A percentile compares a stretch with the other conserved stretches of the same genome.
Conservation (phyloP, 2,113 vertebrate species). For the Illadopsis cleaveri region DNA sequence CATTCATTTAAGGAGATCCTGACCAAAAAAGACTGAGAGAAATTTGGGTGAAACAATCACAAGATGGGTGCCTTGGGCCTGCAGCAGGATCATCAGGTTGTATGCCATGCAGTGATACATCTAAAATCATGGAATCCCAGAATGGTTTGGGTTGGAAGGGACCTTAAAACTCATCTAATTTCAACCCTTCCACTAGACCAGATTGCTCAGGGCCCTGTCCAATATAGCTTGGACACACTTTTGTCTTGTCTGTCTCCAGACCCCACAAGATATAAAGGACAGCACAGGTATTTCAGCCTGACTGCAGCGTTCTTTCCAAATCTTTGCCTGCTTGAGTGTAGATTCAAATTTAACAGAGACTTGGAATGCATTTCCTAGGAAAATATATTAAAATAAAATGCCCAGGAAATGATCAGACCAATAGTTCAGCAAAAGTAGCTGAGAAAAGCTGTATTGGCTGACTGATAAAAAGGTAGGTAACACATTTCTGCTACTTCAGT, state of each 20-base stretch:
- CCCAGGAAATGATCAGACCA: constrained; percentile 37
- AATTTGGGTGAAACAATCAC: background rate
- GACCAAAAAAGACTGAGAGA: background rate
- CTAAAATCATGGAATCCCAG: background rate
- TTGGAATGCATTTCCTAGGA: background rate
- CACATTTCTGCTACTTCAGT: constrained; percentile 43
- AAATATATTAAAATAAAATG: constrained; percentile 22
- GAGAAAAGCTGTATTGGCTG: constrained; percentile 20
- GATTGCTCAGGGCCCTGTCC: background rate
- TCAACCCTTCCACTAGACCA: background rate
- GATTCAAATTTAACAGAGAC: background rate
- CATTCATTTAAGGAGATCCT: background rate
- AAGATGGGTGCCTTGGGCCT: accelerated
- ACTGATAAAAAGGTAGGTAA: constrained; percentile 56
- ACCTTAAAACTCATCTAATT: background rate
- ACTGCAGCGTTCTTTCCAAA: background rate
- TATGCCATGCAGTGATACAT: accelerated
- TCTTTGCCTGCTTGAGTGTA: background rate
- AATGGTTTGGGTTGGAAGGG: background rate
- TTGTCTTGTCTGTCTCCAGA: accelerated
- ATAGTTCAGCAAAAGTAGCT: constrained; percentile 35
- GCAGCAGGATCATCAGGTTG: background rate
- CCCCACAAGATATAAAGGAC: background rate
- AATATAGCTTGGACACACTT: background rate
- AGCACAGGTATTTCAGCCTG: background rate